Evolutionary conservation across 1,140 invertebrate genomes (phyloP).

Genomic region (Drusus annulatus): DNA sequence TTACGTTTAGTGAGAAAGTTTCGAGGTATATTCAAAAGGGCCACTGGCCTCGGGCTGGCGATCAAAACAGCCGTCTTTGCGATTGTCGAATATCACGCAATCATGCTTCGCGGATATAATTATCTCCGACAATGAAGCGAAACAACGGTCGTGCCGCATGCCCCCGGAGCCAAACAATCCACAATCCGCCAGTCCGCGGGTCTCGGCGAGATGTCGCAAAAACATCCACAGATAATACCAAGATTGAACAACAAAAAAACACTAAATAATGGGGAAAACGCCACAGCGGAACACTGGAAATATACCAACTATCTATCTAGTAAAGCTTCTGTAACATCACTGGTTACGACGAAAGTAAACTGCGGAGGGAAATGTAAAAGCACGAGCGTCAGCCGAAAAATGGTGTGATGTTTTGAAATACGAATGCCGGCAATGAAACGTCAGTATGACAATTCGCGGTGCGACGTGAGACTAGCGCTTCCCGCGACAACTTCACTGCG

Average conservation of each 20-base stretch:
- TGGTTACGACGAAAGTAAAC: neutral
- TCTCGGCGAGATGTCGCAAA: conserved; percentile 26
- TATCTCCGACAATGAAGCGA: conserved; percentile 26
- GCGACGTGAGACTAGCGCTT: conserved; percentile 36
- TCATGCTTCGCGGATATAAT: conserved; percentile 38
- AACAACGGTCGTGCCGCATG: conserved; percentile 30
- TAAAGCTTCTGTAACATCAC: conserved; percentile 27
- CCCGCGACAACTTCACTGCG: conserved; percentile 29
- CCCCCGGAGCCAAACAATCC: conserved; percentile 10
- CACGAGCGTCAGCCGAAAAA: conserved; percentile 1
- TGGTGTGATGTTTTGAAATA: conserved; percentile 30
- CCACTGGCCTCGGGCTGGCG: conserved; percentile 30
- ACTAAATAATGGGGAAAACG: neutral
- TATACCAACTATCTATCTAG: conserved; percentile 37
- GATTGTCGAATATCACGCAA: conserved; percentile 41
- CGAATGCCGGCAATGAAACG: conserved; percentile 34
- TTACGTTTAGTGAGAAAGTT: conserved; percentile 17
- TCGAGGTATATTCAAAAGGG: conserved; percentile 36
- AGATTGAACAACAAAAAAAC: conserved; percentile 27
- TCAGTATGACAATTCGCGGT: conserved; percentile 38
- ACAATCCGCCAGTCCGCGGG: neutral
- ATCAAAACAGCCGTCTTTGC: conserved; percentile 37
- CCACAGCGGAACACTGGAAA: neutral
- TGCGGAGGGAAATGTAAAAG: conserved; percentile 14
- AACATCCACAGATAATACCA: neutral